Percentiles rank a stretch among this genome's conserved stretches.
Conservation (phyloP, 2,888 invertebrate genomes). For the Nemapogon koenigi region DNA sequence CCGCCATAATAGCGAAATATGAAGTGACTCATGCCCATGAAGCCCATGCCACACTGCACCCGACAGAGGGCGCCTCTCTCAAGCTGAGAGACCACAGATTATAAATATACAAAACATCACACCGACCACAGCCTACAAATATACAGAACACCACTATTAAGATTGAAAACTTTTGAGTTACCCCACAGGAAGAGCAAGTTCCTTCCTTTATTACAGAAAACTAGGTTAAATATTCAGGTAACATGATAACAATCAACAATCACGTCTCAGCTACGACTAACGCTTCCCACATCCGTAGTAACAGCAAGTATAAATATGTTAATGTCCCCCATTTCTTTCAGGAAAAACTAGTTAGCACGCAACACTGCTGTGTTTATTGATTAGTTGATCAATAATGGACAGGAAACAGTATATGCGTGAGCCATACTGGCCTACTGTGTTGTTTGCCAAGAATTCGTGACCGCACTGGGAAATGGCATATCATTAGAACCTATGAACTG, state of each 20-base stretch:
- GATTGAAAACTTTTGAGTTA: no score
- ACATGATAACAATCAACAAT: background rate
- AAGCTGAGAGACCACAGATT: no score
- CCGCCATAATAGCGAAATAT: no score
- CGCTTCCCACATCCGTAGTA: slow-evolving; percentile 6
- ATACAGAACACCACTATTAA: no score
- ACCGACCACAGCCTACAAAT: no score
- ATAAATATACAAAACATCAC: no score
- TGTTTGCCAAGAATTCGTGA: slow-evolving; percentile 4
- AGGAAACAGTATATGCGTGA: slow-evolving; percentile 24
- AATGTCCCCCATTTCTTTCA: slow-evolving; percentile 47
- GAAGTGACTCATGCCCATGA: no score
- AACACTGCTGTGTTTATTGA: slow-evolving; percentile 33
- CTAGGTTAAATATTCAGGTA: no score
- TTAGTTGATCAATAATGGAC: slow-evolving; percentile 21
- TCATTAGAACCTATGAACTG: slow-evolving; percentile 7
- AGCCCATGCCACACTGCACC: no score
- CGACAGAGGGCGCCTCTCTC: no score
- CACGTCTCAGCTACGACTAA: slow-evolving; percentile 2
- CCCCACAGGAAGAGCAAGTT: no score
- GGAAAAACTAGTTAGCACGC: slow-evolving; percentile 41
- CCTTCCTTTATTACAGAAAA: no score
- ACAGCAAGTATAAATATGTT: slow-evolving; percentile 38
- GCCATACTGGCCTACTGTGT: slow-evolving; percentile 23
- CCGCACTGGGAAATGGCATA: background rate